phyloP scores from a whole-genome alignment of 1,140 invertebrate genomes.

The Camponotus pennsylvanicus region DNA sequence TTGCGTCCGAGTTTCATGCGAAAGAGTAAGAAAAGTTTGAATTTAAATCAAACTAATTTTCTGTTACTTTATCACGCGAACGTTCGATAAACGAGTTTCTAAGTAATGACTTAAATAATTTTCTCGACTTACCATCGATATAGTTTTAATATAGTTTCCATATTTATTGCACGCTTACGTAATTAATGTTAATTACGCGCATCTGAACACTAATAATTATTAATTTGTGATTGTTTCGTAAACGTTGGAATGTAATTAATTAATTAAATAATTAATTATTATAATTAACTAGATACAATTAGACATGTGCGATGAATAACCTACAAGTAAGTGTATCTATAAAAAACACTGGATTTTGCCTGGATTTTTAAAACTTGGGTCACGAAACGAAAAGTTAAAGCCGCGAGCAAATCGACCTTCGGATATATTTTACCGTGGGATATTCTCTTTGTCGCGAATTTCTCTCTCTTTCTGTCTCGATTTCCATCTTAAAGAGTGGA shows the following conservation, averaged over 20 bases:
- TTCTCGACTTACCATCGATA: not conserved
- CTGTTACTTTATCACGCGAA: not conserved
- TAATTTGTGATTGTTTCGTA: not conserved
- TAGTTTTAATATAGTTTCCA: not conserved
- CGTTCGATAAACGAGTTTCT: not conserved
- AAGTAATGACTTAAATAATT: conserved; percentile 3
- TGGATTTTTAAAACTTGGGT: not conserved
- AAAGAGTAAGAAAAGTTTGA: not conserved
- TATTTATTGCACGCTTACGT: not conserved
- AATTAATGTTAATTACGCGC: not conserved
- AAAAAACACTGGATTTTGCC: not conserved
- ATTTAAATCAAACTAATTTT: not conserved
- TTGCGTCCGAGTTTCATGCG: not conserved
- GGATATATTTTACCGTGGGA: not conserved
- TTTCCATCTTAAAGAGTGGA: conserved; percentile 72
- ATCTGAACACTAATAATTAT: conserved; percentile 19
- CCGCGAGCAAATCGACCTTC: conserved; percentile 7
- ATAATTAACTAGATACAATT: not conserved
- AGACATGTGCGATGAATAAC: not conserved
- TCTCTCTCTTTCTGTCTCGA: conserved; percentile 34
- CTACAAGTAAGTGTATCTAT: not conserved
- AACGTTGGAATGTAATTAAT: not conserved
- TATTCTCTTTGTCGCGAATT: conserved; percentile 19
- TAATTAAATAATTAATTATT: not conserved
- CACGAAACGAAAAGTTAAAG: not conserved